Conservation (phyloP, 2,113 vertebrate genomes). For the Lathamus discolor region DNA sequence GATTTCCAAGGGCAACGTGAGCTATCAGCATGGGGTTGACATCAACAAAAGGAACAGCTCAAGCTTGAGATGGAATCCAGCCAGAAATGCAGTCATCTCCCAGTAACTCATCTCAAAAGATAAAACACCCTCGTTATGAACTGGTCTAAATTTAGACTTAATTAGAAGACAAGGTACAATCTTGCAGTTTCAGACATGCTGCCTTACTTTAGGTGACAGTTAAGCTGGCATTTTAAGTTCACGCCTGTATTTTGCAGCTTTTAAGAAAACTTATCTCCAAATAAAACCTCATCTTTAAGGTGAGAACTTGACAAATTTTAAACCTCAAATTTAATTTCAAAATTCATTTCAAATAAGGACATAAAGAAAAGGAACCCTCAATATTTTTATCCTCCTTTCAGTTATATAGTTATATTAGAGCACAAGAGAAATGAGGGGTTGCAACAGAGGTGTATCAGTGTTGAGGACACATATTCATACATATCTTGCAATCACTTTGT, state of each 20-base stretch:
- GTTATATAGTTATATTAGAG: not conserved
- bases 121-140: not conserved
- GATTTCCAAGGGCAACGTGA: not conserved
- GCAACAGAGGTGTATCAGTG: not conserved
- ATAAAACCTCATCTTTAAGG: not conserved
- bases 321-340: not conserved
- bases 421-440: not conserved
- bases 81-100: slow-evolving; percentile 43
- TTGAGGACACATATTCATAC: not conserved
- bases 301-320: not conserved
- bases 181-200: not conserved
- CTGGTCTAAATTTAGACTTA: slow-evolving; percentile 50
- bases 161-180: slow-evolving; percentile 6
- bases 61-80: slow-evolving; percentile 11
- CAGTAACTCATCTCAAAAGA: slow-evolving; percentile 37
- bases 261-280: not conserved
- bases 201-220: not conserved
- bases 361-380: not conserved
- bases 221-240: slow-evolving; percentile 27
- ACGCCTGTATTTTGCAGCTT: not conserved
- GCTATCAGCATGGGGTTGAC: slow-evolving; percentile 11
- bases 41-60: slow-evolving; percentile 50
- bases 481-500: not conserved
- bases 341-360: not conserved
- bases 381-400: not conserved